Base-by-base conservation (phyloP, 2,888 invertebrate species). In the Azorinus chamasolen region DNA sequence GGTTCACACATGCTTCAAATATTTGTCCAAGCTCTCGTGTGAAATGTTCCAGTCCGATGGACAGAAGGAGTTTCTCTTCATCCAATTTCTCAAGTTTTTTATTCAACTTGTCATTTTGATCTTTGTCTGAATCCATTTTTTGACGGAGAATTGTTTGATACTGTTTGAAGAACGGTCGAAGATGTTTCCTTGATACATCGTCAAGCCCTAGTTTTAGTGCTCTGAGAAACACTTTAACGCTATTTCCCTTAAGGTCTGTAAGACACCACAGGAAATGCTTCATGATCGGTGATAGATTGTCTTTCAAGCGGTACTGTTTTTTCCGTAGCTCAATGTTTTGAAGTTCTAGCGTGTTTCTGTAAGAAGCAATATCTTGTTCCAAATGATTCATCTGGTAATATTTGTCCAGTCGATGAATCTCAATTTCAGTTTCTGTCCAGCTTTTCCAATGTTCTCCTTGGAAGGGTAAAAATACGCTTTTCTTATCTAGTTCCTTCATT, bases 21-120 rank as follows among this genome's bases (percentile, higher is more conserved):
- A 57, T 10, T 2, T 57, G 57, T 3, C 18, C 24, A n/a, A 57
- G 8, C 22, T 57, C 57, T 24, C 57, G 41, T 12, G 37, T 39
- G 8, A 64, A 48, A 54, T 64, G 39, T 54, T 64, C 64, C 1
- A 64, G 22, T n/a, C 64, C 64, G 27, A 64, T 18, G 0, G 39
- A 50, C 0, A 48, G 5, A 0, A 14, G 8, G 1, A 25, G 12
- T 39, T 57, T 58, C 10, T 27, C 8, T 0, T 57, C 18, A 16
- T 66, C 66, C 12, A 57, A 37, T 10, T 48, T 20, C 16, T 20
- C 37, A 8, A 63, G 6, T 10, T 53, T 12, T 5, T 41, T 18
- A 37, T 53, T 51, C 5, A 63, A 25, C 14, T 24, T 12, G 6
- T 32, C 24, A 12, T 41, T 51, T 41, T 41, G 20, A 37, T 24